Evolutionary conservation across 2,888 invertebrate genomes (phyloP).

Genomic region (Leptinotarsa juncta): DNA sequence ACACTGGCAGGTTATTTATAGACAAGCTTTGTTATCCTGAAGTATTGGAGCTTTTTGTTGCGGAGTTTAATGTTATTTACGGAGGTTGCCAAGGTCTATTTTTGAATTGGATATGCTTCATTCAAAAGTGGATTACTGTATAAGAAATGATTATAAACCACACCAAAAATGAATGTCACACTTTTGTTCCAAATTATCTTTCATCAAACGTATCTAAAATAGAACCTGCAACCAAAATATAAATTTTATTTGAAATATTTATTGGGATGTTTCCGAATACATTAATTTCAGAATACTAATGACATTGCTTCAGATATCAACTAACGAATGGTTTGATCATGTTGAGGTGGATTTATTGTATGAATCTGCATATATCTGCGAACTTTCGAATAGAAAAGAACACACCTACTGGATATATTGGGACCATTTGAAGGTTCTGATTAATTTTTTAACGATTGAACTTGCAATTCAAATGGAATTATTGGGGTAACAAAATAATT

Average conservation of each 20-base stretch:
- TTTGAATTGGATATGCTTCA: not conserved
- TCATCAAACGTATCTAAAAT: too few relatives aligned
- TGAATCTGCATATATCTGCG: not conserved
- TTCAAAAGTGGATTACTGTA: not conserved
- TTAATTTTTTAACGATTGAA: not conserved
- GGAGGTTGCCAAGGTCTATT: not conserved
- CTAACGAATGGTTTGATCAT: not conserved
- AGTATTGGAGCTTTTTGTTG: conserved; percentile 10
- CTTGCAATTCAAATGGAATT: too few relatives aligned
- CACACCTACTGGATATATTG: not conserved
- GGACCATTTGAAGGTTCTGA: too few relatives aligned
- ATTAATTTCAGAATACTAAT: not conserved
- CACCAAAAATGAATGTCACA: too few relatives aligned
- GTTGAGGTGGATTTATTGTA: not conserved
- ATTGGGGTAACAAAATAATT: too few relatives aligned
- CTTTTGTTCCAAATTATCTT: too few relatives aligned
- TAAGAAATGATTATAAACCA: too few relatives aligned
- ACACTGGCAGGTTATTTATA: not conserved
- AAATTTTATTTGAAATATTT: too few relatives aligned
- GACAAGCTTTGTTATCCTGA: conserved; percentile 8
- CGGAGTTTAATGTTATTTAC: not conserved
- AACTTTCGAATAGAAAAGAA: not conserved
- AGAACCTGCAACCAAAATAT: not conserved
- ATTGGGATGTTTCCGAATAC: too few relatives aligned
- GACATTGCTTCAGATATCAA: conserved; percentile 2